Evolutionary conservation across 2,113 vertebrate genomes (phyloP).

Genomic region (Pangasianodon hypophthalmus): DNA sequence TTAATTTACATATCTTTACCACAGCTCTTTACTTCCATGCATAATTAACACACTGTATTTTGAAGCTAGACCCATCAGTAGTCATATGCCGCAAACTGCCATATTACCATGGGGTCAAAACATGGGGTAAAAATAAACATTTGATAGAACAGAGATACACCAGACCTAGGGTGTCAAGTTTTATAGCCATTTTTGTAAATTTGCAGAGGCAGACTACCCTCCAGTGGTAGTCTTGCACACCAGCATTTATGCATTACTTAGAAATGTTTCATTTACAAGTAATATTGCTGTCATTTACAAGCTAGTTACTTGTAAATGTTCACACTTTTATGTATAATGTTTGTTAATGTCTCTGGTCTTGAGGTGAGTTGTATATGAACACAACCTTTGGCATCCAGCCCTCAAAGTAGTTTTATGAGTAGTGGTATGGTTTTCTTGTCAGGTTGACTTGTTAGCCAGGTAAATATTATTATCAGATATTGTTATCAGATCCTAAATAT

Average conservation of each 20-base stretch:
- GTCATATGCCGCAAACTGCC: background rate
- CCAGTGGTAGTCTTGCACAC: background rate
- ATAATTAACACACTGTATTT: background rate
- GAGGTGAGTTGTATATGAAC: background rate
- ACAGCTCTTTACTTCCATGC: background rate
- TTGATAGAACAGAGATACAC: background rate
- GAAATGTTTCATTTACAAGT: background rate
- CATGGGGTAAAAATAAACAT: background rate
- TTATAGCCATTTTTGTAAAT: background rate
- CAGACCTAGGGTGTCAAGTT: background rate
- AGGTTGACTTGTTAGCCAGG: background rate
- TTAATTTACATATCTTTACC: background rate
- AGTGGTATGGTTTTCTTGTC: background rate
- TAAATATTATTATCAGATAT: background rate
- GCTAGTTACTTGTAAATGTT: background rate
- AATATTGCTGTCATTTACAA: background rate
- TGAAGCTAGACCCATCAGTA: background rate
- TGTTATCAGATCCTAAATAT: background rate
- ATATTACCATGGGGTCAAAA: background rate
- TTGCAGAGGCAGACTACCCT: slow-evolving; percentile 14
- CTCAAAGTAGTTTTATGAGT: background rate
- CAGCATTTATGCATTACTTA: background rate
- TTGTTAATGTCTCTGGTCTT: background rate
- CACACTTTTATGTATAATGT: background rate
- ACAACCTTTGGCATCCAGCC: background rate